Conservation (phyloP, 2,888 invertebrate species). For the Gastracanthus pulcherrimus region DNA sequence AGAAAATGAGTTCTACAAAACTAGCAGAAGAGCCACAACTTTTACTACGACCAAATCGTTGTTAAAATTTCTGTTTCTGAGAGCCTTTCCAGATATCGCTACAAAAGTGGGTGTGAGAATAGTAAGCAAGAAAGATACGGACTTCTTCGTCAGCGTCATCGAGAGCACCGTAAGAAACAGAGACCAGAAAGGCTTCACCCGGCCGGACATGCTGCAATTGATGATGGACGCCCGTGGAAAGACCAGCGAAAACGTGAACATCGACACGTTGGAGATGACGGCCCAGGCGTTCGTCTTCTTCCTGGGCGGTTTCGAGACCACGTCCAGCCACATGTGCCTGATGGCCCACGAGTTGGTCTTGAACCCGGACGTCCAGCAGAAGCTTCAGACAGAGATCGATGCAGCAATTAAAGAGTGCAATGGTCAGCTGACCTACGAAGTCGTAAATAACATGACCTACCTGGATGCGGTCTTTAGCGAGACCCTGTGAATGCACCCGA, state of each 20-base stretch:
- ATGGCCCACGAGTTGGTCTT: constrained; percentile 65
- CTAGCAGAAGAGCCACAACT: constrained; percentile 55
- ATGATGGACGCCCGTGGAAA: constrained; percentile 67
- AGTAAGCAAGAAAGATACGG: neutral
- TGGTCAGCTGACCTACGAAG: too few relatives aligned
- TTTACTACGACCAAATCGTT: constrained; percentile 36
- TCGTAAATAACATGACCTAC: constrained; percentile 65
- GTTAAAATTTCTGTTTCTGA: constrained; percentile 50
- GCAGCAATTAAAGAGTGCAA: too few relatives aligned
- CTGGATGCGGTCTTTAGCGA: constrained; percentile 71
- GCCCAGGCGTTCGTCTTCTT: constrained; percentile 77
- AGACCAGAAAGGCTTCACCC: constrained; percentile 57
- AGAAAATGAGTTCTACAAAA: constrained; percentile 65
- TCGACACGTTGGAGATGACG: constrained; percentile 73
- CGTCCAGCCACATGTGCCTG: constrained; percentile 66
- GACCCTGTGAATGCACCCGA: constrained; percentile 68
- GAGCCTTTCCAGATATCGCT: constrained; percentile 49
- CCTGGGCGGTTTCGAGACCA: constrained; percentile 71
- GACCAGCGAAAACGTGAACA: constrained; percentile 26
- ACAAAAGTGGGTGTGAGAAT: constrained; percentile 52
- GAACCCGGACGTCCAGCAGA: constrained; percentile 67
- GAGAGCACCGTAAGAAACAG: constrained; percentile 51
- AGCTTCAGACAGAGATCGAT: too few relatives aligned
- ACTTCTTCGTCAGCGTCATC: constrained; percentile 60
- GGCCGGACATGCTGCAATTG: constrained; percentile 69